Evolutionary conservation across 2,113 vertebrate genomes (phyloP).

Genomic region (Rhinoderma darwinii): DNA sequence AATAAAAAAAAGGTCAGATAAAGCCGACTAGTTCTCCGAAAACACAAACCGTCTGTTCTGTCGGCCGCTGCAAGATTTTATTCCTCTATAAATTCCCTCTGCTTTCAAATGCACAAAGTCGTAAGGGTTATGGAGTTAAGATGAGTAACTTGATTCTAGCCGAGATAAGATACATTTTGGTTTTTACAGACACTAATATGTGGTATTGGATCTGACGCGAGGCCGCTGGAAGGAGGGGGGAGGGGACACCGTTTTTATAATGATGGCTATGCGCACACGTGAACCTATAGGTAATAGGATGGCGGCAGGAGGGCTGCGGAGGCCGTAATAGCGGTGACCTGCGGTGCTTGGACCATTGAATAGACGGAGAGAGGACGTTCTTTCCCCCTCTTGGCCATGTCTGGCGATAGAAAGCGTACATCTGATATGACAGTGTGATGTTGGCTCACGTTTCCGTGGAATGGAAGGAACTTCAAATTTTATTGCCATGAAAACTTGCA

Average conservation of each 20-base stretch:
- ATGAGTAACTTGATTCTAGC: conserved; percentile 29
- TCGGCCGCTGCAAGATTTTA: conserved; percentile 40
- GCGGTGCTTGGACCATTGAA: neutral
- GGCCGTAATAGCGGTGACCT: neutral
- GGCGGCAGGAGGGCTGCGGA: neutral
- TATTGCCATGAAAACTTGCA: neutral
- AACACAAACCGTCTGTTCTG: conserved; percentile 18
- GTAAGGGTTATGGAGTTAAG: conserved; percentile 50
- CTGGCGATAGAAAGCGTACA: neutral
- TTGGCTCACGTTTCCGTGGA: neutral
- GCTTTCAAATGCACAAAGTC: conserved; percentile 38
- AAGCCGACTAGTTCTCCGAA: conserved; percentile 20
- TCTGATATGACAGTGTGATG: conserved; percentile 35
- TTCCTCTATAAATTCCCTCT: conserved; percentile 48
- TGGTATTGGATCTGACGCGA: conserved; percentile 6
- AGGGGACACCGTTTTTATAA: neutral
- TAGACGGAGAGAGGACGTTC: neutral
- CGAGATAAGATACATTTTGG: conserved; percentile 39
- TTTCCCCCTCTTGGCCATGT: neutral
- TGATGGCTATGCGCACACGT: neutral
- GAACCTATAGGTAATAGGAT: neutral
- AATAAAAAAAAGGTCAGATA: conserved; percentile 47
- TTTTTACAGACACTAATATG: conserved; percentile 35
- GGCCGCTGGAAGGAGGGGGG: no score
- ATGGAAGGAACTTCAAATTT: neutral